These are phyloP conservation scores for Drymonia ruficornis DNA, from an alignment of 2,888 invertebrate genomes.

Conservation along the genomic window DNA sequence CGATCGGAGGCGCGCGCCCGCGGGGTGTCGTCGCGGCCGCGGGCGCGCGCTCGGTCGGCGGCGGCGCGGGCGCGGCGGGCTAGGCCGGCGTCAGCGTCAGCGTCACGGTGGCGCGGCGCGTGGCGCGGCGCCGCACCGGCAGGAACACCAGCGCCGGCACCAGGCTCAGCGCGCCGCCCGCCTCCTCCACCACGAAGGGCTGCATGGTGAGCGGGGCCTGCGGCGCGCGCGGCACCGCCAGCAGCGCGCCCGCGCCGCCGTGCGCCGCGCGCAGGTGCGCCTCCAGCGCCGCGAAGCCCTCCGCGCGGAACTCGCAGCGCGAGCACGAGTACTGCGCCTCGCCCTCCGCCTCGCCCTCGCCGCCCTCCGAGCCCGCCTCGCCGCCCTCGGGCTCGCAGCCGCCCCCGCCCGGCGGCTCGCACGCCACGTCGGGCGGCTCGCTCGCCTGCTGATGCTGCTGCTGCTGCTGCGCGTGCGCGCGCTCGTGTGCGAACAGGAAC, in stretches of 20 bases:
- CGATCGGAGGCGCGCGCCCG: slow-evolving; percentile 71
- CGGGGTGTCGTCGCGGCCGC: slow-evolving; percentile 61
- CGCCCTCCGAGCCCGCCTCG: slow-evolving; percentile 37
- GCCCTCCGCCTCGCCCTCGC: slow-evolving; percentile 52
- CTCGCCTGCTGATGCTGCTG: slow-evolving; percentile 47
- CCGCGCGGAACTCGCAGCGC: slow-evolving; percentile 78
- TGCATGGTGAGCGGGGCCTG: slow-evolving; percentile 93
- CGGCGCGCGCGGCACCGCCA: slow-evolving; percentile 86
- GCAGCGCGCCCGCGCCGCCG: slow-evolving; percentile 80
- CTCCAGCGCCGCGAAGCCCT: slow-evolving; percentile 76
- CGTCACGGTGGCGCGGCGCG: slow-evolving; percentile 94
- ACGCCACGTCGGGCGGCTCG: slow-evolving; percentile 32
- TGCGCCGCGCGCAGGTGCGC: slow-evolving; percentile 78
- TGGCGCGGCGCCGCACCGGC: slow-evolving; percentile 95
- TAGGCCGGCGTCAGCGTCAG: slow-evolving; percentile 97
- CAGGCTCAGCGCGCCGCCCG: slow-evolving; percentile 87
- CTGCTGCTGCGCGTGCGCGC: slow-evolving; percentile 87
- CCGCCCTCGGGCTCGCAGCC: slow-evolving; percentile 41
- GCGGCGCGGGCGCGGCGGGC: slow-evolving; percentile 40
- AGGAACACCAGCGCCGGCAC: slow-evolving; percentile 97
- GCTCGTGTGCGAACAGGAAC: slow-evolving; percentile 96
- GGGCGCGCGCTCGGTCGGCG: slow-evolving; percentile 53
- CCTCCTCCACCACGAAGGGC: slow-evolving; percentile 93
- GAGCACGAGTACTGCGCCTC: slow-evolving; percentile 75
- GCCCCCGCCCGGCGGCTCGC: slow-evolving; percentile 42